phyloP scores from a whole-genome alignment of 2,113 vertebrate genomes.

The Ibidorhyncha struthersii region DNA sequence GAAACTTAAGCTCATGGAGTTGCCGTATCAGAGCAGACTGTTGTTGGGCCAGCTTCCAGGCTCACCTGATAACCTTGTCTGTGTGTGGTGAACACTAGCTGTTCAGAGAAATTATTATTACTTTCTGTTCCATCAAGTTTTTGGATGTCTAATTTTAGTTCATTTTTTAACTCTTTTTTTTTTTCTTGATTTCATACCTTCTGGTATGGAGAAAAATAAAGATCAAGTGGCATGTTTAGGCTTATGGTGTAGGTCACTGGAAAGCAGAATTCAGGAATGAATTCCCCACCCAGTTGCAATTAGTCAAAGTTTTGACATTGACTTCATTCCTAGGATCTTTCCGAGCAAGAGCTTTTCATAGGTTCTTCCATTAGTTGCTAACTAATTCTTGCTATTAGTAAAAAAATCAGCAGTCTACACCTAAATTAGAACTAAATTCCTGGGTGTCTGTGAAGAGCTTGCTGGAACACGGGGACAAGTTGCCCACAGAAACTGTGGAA shows the following conservation, averaged over 20 bases:
- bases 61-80: background rate
- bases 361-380: background rate
- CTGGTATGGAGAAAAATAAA: background rate
- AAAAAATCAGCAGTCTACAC: background rate
- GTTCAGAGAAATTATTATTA: background rate
- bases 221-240: background rate
- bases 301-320: background rate
- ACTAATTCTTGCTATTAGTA: background rate
- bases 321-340: background rate
- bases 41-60: background rate
- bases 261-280: background rate
- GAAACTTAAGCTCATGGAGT: background rate
- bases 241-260: background rate
- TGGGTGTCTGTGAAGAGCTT: background rate
- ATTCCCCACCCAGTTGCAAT: background rate
- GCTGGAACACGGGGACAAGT: background rate
- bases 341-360: background rate
- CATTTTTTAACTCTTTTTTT: background rate
- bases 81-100: background rate
- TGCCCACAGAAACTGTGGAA: background rate
- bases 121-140: background rate
- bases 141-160: background rate
- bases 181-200: background rate
- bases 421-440: background rate
- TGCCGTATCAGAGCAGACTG: background rate